Evolutionary conservation across 2,888 invertebrate species (phyloP), one percentile per base, ranked within the genome.

Genomic region (Oxyscelio sp.): DNA sequence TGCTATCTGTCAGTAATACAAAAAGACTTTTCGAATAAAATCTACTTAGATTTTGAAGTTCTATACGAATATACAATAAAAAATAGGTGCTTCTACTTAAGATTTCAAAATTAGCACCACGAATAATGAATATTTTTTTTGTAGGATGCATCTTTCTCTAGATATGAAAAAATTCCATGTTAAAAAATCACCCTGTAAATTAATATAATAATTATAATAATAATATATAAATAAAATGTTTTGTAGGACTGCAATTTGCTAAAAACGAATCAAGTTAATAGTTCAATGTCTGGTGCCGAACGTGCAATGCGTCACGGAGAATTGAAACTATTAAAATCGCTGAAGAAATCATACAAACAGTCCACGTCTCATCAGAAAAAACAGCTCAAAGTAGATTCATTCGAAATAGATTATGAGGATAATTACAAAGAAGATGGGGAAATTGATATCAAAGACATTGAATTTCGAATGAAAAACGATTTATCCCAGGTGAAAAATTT

Each of bases 291-390:
- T 21, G 97, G 97, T 79, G 94, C 97, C 0, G 98, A 99, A 91
- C 95, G 99, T 80, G 95, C 97, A 0, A 95, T 97, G 83, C 96
- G 98, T 50, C 97, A 98, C 90, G 99, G 99, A 0, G 99, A 99
- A 93, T 94, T 98, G 87, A 97, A 97, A 90, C 97, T 98, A 85
- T 94, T 99, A 24, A 97, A 97, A 89, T 96, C 97, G 61, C 95
- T 99, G 93, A 97, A 97, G 94, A 95, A 96, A 83, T 96, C 96
- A 85, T 96, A 97, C 90, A 96, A 96, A 92, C 96, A 96, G 85
- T 96, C 96, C 85, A 97, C 96, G 22, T 96, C 96, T 0, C 96
- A 96, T 89, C 96, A 96, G 87, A 96, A 96, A 80, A 98, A 97
- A 93, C 96, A 97, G 40, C 95, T 99, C 6, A 97, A 97, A 92